Conservation (phyloP, 2,888 invertebrate species). For the Tanytarsus gracilentus region DNA sequence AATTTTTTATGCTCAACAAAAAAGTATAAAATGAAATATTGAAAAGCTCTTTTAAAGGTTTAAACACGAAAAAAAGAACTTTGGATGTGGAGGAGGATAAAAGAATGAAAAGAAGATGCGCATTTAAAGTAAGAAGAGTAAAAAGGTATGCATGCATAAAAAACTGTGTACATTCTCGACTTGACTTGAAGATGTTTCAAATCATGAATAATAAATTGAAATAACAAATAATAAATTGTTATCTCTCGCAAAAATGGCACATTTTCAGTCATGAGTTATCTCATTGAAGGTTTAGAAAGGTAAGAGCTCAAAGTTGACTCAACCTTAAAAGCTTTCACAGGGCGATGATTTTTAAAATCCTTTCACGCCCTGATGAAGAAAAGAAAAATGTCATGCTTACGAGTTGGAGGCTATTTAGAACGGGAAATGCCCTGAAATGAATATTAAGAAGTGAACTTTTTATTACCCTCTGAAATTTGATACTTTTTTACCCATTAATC, state of each 20-base stretch:
- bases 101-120: slow-evolving; percentile 4
- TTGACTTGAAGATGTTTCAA: slow-evolving; percentile 16
- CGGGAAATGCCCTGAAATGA: background rate
- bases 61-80: no score
- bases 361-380: no score
- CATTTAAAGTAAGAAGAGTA: background rate
- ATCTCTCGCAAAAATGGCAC: background rate
- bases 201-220: slow-evolving; percentile 29
- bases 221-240: slow-evolving; percentile 28
- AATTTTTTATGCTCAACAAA: no score
- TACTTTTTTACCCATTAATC: background rate
- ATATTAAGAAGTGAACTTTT: background rate
- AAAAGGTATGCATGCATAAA: background rate
- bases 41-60: slow-evolving; percentile 22
- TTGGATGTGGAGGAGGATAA: no score
- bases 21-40: slow-evolving; percentile 29
- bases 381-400: no score
- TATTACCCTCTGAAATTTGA: background rate
- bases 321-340: no score
- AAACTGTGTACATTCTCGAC: slow-evolving; percentile 19
- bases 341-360: background rate
- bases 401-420: no score
- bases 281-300: background rate
- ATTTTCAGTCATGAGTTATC: background rate
- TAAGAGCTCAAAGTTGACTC: background rate